phyloP scores from a whole-genome alignment of 2,888 invertebrate species.

The Sicus ferrugineus region DNA sequence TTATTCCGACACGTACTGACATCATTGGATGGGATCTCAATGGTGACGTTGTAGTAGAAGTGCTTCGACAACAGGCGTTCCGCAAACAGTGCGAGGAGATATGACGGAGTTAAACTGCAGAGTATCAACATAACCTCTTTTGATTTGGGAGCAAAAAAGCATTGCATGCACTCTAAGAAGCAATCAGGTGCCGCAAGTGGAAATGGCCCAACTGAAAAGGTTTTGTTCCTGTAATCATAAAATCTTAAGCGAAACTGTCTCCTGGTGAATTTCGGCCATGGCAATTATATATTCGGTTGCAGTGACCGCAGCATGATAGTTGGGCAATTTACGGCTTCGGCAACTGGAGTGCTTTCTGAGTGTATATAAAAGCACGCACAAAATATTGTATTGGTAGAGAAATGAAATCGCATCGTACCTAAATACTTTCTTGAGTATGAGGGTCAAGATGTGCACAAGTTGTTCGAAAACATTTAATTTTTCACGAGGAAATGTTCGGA shows the following conservation, averaged over 20 bases:
- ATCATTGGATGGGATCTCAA: constrained; percentile 69
- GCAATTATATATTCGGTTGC: too few species aligned
- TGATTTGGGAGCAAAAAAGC: too few species aligned
- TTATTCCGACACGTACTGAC: constrained; percentile 68
- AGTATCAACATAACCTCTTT: not conserved
- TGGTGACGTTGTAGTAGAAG: constrained; percentile 63
- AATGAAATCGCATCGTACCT: constrained; percentile 66
- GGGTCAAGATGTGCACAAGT: constrained; percentile 66
- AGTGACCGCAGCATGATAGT: too few species aligned
- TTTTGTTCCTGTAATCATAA: too few species aligned
- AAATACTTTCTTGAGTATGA: constrained; percentile 68
- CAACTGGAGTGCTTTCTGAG: too few species aligned
- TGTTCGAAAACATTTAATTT: constrained; percentile 65
- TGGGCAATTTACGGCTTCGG: not conserved
- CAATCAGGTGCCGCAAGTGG: too few species aligned
- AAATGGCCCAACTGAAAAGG: too few species aligned
- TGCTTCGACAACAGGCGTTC: constrained; percentile 67
- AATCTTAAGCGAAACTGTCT: too few species aligned
- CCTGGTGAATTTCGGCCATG: too few species aligned
- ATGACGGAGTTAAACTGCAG: constrained; percentile 70
- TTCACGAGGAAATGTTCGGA: constrained; percentile 64
- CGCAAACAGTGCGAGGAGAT: constrained; percentile 68
- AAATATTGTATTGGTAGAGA: too few species aligned
- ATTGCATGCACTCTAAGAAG: too few species aligned
- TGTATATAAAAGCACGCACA: too few species aligned